A percentile compares a stretch with the other conserved stretches of the same genome.
These are phyloP conservation scores for Platyscapa corneri DNA, from an alignment of 1,140 invertebrate species.

Conservation along the genomic window DNA sequence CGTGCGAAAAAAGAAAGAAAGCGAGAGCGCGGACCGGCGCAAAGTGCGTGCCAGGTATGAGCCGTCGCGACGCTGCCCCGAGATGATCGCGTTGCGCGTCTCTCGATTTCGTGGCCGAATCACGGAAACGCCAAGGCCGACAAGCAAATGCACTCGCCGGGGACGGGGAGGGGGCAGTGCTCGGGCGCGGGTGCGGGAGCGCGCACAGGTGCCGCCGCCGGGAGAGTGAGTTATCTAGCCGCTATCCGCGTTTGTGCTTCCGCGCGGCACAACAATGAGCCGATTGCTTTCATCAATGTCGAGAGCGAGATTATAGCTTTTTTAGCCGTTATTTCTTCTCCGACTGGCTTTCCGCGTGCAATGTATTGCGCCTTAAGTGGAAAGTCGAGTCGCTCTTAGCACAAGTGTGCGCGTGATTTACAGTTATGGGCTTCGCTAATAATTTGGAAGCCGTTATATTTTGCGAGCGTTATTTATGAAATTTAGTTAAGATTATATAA, in stretches of 20 bases:
- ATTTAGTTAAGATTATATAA: slow-evolving; percentile 21
- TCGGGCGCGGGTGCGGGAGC: no score
- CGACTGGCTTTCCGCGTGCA: neutral
- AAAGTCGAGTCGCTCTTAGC: slow-evolving; percentile 21
- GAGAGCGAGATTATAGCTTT: slow-evolving; percentile 10
- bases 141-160: neutral
- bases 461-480: slow-evolving; percentile 16
- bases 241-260: neutral
- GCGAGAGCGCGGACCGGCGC: neutral
- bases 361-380: slow-evolving; percentile 32
- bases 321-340: neutral
- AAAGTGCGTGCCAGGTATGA: neutral
- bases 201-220: no score
- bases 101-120: no score
- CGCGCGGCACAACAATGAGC: neutral
- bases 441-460: slow-evolving; percentile 4
- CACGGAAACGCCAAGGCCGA: neutral
- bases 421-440: neutral
- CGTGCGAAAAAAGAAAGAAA: neutral
- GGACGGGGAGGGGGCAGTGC: no score
- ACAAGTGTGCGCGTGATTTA: slow-evolving; percentile 16
- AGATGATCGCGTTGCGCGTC: neutral
- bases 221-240: neutral
- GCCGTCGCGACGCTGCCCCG: neutral
- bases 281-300: slow-evolving; percentile 33